Evolutionary conservation across 2,888 invertebrate genomes (phyloP).

Genomic region (Drosophila birchii): DNA sequence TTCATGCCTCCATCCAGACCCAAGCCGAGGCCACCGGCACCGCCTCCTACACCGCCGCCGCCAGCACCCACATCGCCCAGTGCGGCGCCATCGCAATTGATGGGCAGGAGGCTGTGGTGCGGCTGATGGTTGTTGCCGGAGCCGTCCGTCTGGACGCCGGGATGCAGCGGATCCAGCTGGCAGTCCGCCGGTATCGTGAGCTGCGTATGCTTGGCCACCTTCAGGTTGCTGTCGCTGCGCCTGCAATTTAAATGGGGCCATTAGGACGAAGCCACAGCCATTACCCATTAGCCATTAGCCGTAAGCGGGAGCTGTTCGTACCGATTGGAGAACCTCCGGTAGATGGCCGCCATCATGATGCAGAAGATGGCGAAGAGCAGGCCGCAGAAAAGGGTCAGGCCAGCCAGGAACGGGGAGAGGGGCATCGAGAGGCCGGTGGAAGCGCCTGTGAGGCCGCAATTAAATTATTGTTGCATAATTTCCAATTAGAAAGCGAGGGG

Average conservation of each 20-base stretch:
- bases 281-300: conserved; percentile 31
- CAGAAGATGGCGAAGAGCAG: conserved; percentile 91
- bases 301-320: conserved; percentile 78
- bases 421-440: conserved; percentile 87
- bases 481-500: conserved; percentile 15
- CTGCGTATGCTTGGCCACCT: conserved; percentile 85
- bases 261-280: conserved; percentile 43
- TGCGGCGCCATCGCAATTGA: conserved; percentile 77
- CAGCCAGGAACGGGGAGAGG: conserved; percentile 91
- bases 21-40: conserved; percentile 78
- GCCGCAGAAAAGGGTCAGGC: conserved; percentile 91
- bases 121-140: conserved; percentile 80
- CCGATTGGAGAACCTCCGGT: conserved; percentile 87
- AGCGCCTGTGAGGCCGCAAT: conserved; percentile 34
- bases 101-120: conserved; percentile 83
- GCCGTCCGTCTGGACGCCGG: conserved; percentile 58
- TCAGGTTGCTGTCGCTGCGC: conserved; percentile 84
- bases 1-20: conserved; percentile 73
- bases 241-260: conserved; percentile 75
- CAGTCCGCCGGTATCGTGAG: conserved; percentile 85
- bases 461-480: conserved; percentile 35
- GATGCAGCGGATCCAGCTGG: conserved; percentile 84
- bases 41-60: conserved; percentile 63
- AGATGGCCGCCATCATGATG: conserved; percentile 90
- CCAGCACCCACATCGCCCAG: conserved; percentile 44